Percentiles rank a stretch among this genome's conserved stretches.
These are phyloP conservation scores for Ericerus pela DNA, from an alignment of 1,140 invertebrate genomes.

Conservation along the genomic window DNA sequence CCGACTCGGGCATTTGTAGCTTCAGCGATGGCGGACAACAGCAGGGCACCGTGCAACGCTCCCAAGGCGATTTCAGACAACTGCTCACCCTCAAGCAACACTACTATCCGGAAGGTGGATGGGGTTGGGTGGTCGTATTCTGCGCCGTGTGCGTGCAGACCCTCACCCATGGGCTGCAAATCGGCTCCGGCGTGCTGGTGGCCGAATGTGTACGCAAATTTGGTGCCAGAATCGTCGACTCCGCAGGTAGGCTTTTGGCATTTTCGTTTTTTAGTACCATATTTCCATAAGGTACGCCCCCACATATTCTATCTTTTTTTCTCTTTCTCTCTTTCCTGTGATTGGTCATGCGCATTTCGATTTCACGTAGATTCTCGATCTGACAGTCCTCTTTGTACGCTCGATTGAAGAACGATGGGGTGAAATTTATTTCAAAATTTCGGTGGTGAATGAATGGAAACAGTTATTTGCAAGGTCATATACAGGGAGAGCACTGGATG, in stretches of 20 bases:
- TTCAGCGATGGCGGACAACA: conserved; percentile 31
- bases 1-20: conserved; percentile 32
- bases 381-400: no score
- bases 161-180: conserved; percentile 34
- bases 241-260: conserved; percentile 19
- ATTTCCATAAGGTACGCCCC: not conserved
- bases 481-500: no score
- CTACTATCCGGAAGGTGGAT: conserved; percentile 46
- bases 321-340: no score
- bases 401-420: no score
- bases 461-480: no score
- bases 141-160: conserved; percentile 38
- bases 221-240: conserved; percentile 10
- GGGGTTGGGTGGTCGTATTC: conserved; percentile 43
- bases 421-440: no score
- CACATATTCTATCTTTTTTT: not conserved
- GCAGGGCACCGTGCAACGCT: conserved; percentile 26
- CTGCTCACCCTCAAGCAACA: conserved; percentile 34
- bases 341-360: no score
- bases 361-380: no score
- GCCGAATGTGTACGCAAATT: conserved; percentile 7
- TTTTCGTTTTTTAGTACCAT: no score
- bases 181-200: conserved; percentile 23
- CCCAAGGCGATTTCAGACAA: conserved; percentile 29
- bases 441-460: no score